Percentiles rank a stretch among this genome's conserved stretches.
phyloP scores from a whole-genome alignment of 2,113 vertebrate genomes.

The Scopus umbretta region DNA sequence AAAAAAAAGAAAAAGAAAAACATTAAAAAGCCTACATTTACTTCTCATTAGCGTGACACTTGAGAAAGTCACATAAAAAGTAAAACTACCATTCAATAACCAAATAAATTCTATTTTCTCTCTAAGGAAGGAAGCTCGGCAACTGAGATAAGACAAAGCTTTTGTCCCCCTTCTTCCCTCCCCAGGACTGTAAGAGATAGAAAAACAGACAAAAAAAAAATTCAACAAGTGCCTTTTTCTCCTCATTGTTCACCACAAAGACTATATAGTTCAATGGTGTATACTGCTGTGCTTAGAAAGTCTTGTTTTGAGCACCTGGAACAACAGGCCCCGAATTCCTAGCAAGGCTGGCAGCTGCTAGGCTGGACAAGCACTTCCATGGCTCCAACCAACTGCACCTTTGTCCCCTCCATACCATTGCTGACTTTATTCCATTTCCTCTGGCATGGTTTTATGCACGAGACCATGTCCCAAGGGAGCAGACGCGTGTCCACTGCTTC shows the following conservation, averaged over 20 bases:
- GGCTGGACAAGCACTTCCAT: accelerated
- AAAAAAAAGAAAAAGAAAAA: too few relatives aligned
- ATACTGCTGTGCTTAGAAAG: not conserved
- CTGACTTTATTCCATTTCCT: not conserved
- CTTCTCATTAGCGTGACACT: not conserved
- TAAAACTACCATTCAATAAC: not conserved
- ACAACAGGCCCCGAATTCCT: not conserved
- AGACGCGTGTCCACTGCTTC: accelerated
- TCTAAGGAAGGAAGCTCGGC: not conserved
- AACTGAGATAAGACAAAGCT: not conserved
- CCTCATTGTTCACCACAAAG: not conserved
- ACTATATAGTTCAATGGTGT: not conserved
- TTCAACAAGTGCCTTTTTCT: not conserved
- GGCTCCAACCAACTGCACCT: not conserved
- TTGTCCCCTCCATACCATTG: not conserved
- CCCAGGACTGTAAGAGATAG: not conserved
- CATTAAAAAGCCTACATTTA: not conserved
- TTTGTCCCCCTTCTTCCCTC: not conserved
- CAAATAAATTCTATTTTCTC: not conserved
- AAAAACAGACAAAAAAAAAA: not conserved
- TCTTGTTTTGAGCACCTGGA: not conserved
- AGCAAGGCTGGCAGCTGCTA: not conserved
- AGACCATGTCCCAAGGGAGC: not conserved
- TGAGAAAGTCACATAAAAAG: not conserved
- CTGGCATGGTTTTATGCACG: not conserved